Base-by-base conservation (phyloP, 2,888 invertebrate genomes). In the Eremobia ochroleuca region DNA sequence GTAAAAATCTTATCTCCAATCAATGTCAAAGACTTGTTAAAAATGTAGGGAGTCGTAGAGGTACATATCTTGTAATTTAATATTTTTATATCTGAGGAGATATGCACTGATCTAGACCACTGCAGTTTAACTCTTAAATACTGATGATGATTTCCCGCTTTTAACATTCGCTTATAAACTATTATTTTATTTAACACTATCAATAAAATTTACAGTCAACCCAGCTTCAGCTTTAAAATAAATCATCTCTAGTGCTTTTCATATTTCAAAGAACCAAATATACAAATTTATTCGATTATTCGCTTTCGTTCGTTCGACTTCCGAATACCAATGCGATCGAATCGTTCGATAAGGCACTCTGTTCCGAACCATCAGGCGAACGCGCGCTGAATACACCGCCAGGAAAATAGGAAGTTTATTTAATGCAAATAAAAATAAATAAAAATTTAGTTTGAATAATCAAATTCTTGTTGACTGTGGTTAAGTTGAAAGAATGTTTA, bases 211-310 rank as follows among this genome's bases (percentile, higher is more conserved):
- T 0, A 28, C 4, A 65, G 55, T 59, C 75, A 58, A 18, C 1
- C 25, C 64, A 34, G 25, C 82, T 49, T 15, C 46, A 28, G 31
- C 25, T 55, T 37, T 21, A 71, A 77, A 73, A 82, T 82, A 78
- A 78, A 81, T 87, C 79, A 76, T 71, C 34, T 40, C 31, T 40
- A 76, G 28, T 40, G 58, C 80, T 76, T 82, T 81, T 79, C 77
- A 82, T 86, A 86, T 87, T 87, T 81, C 79, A 82, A 80, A 83
- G 77, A 69, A 86, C 58, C 64, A 64, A 77, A 76, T 76, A 78
- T 81, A 85, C 73, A 84, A 89, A 76, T 83, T 79, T 79, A 88
- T 87, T 85, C 83, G 83, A 88, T 89, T 87, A 89, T 86, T 85
- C 77, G 79, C 58, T 73, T 73, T 68, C 77, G 40, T 61, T 78